Percentiles rank a stretch among this genome's conserved stretches.
phyloP scores from a whole-genome alignment of 2,888 invertebrate genomes.

The Cataglyphis cursor region DNA sequence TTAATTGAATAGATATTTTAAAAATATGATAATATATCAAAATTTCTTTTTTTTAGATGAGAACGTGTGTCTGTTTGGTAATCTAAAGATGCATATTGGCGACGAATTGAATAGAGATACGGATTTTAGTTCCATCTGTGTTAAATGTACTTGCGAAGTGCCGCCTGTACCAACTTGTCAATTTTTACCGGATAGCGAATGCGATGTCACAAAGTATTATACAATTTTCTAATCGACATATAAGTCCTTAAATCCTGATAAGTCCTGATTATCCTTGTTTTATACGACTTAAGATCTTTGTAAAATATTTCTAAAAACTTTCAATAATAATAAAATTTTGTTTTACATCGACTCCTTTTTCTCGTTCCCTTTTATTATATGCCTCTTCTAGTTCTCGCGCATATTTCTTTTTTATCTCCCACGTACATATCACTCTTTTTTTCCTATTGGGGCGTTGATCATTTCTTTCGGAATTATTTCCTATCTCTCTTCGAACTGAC shows the following conservation, averaged over 20 bases:
- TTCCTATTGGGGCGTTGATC: background rate
- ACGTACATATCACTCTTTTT: background rate
- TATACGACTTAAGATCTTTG: background rate
- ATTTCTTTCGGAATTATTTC: background rate
- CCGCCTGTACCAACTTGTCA: conserved; percentile 80
- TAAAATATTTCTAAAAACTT: background rate
- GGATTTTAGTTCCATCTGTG: conserved; percentile 72
- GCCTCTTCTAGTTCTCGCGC: too few relatives aligned
- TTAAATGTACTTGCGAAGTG: conserved; percentile 81
- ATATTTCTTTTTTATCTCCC: background rate
- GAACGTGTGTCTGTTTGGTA: conserved; percentile 76
- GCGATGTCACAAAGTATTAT: conserved; percentile 69
- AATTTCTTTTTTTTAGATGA: conserved; percentile 45
- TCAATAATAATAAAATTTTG: background rate
- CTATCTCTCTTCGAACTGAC: background rate
- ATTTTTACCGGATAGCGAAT: conserved; percentile 72
- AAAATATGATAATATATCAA: background rate
- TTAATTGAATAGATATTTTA: too few relatives aligned
- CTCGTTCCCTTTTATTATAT: background rate
- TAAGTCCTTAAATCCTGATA: background rate
- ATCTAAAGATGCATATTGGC: conserved; percentile 74
- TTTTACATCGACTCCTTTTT: background rate
- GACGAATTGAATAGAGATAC: conserved; percentile 77
- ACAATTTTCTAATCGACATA: background rate
- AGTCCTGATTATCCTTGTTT: background rate